Conservation (phyloP, 2,888 invertebrate genomes). For the Syrista parreyssii region DNA sequence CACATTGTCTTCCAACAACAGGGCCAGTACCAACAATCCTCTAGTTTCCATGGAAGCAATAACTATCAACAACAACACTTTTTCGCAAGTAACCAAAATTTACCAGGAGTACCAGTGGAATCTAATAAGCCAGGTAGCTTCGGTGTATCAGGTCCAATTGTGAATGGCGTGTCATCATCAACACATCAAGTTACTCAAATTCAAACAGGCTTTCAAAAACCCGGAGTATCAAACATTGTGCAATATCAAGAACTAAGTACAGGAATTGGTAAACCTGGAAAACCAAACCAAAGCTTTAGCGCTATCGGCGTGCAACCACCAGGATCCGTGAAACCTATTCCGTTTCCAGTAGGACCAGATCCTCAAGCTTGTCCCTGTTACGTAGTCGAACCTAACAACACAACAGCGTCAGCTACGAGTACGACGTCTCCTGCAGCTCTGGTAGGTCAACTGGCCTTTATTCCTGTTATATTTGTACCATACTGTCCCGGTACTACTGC, state of each 20-base stretch:
- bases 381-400: slow-evolving; percentile 69
- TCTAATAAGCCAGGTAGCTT: background rate
- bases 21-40: background rate
- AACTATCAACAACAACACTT: background rate
- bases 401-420: slow-evolving; percentile 44
- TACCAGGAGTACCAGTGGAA: too few species aligned
- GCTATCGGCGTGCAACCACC: slow-evolving; percentile 67
- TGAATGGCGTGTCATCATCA: too few species aligned
- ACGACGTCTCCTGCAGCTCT: slow-evolving; percentile 37
- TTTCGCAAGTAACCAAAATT: background rate
- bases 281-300: slow-evolving; percentile 59
- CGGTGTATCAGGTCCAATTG: background rate
- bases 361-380: slow-evolving; percentile 75
- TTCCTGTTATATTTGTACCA: slow-evolving; percentile 79
- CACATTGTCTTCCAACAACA: background rate
- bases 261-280: slow-evolving; percentile 10
- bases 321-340: slow-evolving; percentile 69
- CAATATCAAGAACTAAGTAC: background rate
- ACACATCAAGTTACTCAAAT: too few species aligned
- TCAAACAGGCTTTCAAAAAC: too few species aligned
- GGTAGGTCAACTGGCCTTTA: slow-evolving; percentile 70
- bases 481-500: slow-evolving; percentile 71
- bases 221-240: background rate
- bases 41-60: background rate
- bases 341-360: slow-evolving; percentile 72